Conservation (phyloP, 2,113 vertebrate genomes). For the human region DNA sequence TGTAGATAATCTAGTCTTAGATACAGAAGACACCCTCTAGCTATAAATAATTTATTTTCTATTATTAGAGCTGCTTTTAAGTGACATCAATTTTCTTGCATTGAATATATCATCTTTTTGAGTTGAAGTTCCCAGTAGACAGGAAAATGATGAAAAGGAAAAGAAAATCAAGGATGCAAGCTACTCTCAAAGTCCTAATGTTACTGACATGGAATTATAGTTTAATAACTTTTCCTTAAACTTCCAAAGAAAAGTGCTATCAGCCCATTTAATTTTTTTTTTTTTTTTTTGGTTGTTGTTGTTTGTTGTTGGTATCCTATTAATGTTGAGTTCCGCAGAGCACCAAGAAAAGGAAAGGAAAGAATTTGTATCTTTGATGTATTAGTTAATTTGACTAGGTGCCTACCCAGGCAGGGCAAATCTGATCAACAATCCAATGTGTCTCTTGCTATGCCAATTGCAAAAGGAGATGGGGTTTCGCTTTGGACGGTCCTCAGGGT, state of each 20-base stretch:
- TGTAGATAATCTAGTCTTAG: not conserved
- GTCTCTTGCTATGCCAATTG: not conserved
- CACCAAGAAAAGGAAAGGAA: not conserved
- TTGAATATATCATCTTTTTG: not conserved
- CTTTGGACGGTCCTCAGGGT: not conserved
- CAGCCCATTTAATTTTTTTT: not conserved
- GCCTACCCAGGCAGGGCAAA: not conserved
- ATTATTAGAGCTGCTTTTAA: not conserved
- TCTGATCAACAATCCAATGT: not conserved
- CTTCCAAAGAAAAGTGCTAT: not conserved
- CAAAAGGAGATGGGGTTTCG: not conserved
- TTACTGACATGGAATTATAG: not conserved
- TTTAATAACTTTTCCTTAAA: not conserved
- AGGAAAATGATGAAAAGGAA: not conserved
- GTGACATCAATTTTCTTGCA: not conserved
- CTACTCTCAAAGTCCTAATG: not conserved
- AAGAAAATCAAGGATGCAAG: not conserved
- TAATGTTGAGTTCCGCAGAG: not conserved
- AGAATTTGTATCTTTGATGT: not conserved
- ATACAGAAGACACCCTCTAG: not conserved
- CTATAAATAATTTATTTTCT: not conserved
- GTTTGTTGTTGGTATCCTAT: not conserved
- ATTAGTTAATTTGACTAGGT: not conserved
- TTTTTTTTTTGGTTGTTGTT: not conserved
- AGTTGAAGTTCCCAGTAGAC: not conserved